phyloP scores from a whole-genome alignment of 1,140 invertebrate genomes.

The Solenopsis fugax region DNA sequence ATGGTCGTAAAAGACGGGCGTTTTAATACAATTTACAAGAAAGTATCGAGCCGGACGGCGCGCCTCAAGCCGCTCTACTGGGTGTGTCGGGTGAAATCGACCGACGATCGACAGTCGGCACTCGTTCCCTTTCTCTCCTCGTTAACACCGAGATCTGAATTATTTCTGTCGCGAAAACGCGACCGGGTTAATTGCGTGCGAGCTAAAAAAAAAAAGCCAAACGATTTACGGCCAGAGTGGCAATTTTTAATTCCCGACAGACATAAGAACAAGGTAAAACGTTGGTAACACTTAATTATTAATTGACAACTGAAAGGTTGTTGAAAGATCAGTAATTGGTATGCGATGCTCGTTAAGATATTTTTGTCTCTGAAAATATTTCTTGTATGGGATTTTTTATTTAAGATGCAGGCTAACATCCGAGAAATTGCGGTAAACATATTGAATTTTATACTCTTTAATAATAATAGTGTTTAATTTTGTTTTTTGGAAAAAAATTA shows the following conservation, averaged over 20 bases:
- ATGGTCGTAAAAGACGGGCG: slow-evolving; percentile 86
- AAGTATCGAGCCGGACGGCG: slow-evolving; percentile 80
- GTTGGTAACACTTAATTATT: slow-evolving; percentile 26
- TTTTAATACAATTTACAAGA: slow-evolving; percentile 87
- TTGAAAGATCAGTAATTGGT: slow-evolving; percentile 8
- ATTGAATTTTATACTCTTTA: neutral
- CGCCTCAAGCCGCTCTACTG: slow-evolving; percentile 69
- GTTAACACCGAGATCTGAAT: slow-evolving; percentile 32
- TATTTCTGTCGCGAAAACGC: slow-evolving; percentile 18
- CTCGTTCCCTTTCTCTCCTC: slow-evolving; percentile 19
- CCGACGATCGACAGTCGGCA: slow-evolving; percentile 7
- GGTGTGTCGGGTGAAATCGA: slow-evolving; percentile 75
- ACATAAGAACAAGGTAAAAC: neutral
- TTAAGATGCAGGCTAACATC: neutral
- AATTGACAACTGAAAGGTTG: slow-evolving; percentile 1
- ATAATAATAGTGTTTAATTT: neutral
- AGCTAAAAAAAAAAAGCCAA: neutral
- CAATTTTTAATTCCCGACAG: slow-evolving; percentile 35
- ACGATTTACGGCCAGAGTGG: slow-evolving; percentile 18
- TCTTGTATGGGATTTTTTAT: neutral
- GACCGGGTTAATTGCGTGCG: slow-evolving; percentile 11
- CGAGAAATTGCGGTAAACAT: neutral
- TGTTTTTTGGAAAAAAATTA: neutral
- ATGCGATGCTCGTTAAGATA: slow-evolving; percentile 16
- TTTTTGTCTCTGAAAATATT: neutral